Evolutionary conservation across 1,140 invertebrate species (phyloP), one percentile per base, ranked within the genome.

Genomic region (Campoletis sonorensis): DNA sequence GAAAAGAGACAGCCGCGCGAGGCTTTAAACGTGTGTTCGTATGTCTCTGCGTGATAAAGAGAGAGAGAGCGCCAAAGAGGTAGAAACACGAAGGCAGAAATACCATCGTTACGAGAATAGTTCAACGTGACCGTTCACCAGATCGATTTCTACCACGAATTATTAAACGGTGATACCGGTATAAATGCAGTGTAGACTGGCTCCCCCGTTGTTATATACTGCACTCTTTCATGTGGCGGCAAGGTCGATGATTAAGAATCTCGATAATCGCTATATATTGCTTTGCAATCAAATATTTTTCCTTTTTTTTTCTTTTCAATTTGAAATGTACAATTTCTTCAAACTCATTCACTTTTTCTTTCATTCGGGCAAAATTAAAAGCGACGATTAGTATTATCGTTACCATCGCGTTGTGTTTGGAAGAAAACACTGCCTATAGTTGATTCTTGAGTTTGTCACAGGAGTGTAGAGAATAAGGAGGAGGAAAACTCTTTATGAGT

Each of bases 81-180:
- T 30, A 67, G 61, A 82, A 75, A 79, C 21, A 16, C 68, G 78
- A 61, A 79, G 82, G 77, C 73, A 73, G 80, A 84, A 82, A 82
- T 82, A 81, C 70, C 79, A 49, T 75, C 75, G 80, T 80, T 85
- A 85, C 84, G 83, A 82, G 83, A 86, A 86, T 86, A 86, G 85
- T 85, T 87, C 76, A 84, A 83, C 86, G 84, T 85, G 86, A 85
- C 83, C 84, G 82, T 85, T 84, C 75, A 82, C 81, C 67, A 83
- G 81, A 83, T 87, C 86, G 86, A 87, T 87, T 83, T 83, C 21
- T 84, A 72, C 75, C 72, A 84, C 82, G 79, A 87, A 87, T 87
- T 87, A 87, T 87, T 85, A 85, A 87, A 81, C 79, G 76, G 70
- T 70, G 67, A 82, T 68, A 75, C 61, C 61, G 58, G 61, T 81